These are phyloP conservation scores for Coccyzus lansbergi DNA, from an alignment of 2,797 vertebrate genomes.

Conservation along the genomic window DNA sequence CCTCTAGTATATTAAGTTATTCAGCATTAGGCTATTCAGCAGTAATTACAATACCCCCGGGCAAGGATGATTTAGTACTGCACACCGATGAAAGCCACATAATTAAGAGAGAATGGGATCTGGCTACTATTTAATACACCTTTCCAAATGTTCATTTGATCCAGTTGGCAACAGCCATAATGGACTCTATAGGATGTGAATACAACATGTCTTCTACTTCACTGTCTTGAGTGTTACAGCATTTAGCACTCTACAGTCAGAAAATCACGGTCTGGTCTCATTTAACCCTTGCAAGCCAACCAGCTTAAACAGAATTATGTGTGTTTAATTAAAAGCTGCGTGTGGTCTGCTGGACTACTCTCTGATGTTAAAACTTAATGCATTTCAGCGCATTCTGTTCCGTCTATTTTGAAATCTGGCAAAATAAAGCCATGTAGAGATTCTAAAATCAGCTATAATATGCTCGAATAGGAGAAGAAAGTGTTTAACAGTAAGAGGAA, in stretches of 20 bases:
- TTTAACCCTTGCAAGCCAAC: constrained; percentile 26
- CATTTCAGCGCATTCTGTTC: background rate
- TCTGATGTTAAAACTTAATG: background rate
- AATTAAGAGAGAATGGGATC: constrained; percentile 57
- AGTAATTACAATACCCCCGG: constrained; percentile 63
- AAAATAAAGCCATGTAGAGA: background rate
- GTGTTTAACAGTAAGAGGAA: background rate
- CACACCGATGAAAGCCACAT: background rate
- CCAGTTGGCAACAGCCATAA: constrained; percentile 16
- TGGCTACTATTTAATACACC: constrained; percentile 50
- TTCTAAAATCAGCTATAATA: background rate
- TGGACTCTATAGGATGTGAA: background rate
- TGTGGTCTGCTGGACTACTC: background rate
- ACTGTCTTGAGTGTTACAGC: background rate
- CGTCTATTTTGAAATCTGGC: background rate
- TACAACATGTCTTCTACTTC: background rate
- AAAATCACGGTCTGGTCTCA: background rate
- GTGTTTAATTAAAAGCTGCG: constrained; percentile 39
- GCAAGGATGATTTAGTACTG: constrained; percentile 56
- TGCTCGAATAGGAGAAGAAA: background rate
- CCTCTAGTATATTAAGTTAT: constrained; percentile 49
- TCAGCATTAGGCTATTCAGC: constrained; percentile 47
- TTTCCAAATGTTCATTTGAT: constrained; percentile 50
- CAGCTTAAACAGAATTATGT: background rate
- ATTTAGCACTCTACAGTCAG: background rate